Percentiles rank a stretch among this genome's conserved stretches.
These are phyloP conservation scores for Okamejei kenojei DNA, from an alignment of 2,797 vertebrate species.

Conservation along the genomic window DNA sequence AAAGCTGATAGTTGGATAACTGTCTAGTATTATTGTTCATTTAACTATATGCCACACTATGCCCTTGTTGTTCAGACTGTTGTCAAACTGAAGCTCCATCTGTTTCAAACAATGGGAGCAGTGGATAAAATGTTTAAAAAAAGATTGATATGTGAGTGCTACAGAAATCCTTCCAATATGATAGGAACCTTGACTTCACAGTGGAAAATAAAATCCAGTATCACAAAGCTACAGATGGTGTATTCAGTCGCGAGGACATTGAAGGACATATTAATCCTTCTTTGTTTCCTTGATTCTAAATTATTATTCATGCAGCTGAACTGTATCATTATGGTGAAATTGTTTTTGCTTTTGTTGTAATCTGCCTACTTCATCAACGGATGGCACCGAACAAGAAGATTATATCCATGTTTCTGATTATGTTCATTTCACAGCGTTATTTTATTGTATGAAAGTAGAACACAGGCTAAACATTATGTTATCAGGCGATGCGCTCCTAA, in stretches of 20 bases:
- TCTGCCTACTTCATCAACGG: neutral
- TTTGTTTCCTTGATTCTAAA: neutral
- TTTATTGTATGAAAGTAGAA: neutral
- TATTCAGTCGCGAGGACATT: neutral
- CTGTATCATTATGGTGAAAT: neutral
- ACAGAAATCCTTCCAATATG: neutral
- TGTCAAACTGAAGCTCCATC: neutral
- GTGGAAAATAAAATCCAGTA: neutral
- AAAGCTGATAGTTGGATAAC: neutral
- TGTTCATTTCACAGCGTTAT: neutral
- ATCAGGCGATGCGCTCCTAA: neutral
- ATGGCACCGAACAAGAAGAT: neutral
- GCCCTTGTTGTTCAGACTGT: neutral
- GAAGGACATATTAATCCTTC: neutral
- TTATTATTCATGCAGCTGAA: neutral
- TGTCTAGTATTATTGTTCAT: neutral
- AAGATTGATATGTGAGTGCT: neutral
- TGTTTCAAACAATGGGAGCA: neutral
- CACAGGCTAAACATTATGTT: neutral
- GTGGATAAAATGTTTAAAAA: neutral
- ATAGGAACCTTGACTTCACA: neutral
- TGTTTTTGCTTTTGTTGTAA: neutral
- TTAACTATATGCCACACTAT: neutral
- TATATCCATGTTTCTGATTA: neutral
- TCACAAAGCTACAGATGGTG: neutral